These are phyloP conservation scores for Poeciliopsis retropinna DNA, from an alignment of 2,113 vertebrate species.

Conservation along the genomic window DNA sequence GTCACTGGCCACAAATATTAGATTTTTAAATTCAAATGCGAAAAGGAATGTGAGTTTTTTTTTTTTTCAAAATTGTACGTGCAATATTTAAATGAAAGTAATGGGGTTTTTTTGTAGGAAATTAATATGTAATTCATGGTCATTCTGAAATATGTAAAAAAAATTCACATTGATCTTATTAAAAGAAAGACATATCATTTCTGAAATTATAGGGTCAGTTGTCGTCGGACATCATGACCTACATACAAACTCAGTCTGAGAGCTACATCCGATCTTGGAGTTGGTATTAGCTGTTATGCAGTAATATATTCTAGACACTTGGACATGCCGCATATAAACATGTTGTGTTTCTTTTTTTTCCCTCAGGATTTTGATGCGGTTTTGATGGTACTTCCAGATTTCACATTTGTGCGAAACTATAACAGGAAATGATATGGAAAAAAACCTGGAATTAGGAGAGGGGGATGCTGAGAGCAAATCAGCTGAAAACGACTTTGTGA, in stretches of 20 bases:
- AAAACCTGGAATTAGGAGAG: constrained; percentile 57
- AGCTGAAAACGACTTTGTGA: constrained; percentile 59
- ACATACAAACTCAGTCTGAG: not conserved
- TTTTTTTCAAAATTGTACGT: not conserved
- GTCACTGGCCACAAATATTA: not conserved
- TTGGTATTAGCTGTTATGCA: not conserved
- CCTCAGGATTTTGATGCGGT: constrained; percentile 36
- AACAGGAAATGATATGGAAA: constrained; percentile 54
- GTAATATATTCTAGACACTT: constrained; percentile 13
- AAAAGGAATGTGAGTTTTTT: not conserved
- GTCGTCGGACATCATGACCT: no score
- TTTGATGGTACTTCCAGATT: constrained; percentile 8
- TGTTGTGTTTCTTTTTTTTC: not conserved
- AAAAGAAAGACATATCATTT: not conserved
- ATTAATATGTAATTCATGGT: not conserved
- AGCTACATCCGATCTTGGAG: not conserved
- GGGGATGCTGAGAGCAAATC: constrained; percentile 41
- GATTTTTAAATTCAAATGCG: not conserved
- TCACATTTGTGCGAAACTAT: constrained; percentile 3
- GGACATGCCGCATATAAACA: not conserved
- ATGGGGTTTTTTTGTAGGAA: not conserved
- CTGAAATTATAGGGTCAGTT: not conserved
- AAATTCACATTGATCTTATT: not conserved
- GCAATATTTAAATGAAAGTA: not conserved
- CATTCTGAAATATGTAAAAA: not conserved